These are phyloP conservation scores for Myioborus melanocephalus DNA, from an alignment of 2,797 vertebrate genomes.

Conservation along the genomic window DNA sequence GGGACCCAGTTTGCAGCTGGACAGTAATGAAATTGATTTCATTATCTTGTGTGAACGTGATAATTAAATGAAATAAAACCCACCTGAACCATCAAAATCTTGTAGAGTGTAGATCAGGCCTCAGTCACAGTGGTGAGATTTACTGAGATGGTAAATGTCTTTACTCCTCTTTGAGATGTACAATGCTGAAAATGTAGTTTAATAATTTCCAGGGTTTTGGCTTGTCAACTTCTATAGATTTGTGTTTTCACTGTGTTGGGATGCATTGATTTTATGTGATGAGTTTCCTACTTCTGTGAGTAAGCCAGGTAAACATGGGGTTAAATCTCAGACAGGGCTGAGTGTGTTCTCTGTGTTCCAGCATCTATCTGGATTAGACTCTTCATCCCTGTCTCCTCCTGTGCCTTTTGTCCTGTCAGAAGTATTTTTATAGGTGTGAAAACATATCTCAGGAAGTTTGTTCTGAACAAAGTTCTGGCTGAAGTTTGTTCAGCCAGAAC, in stretches of 20 bases:
- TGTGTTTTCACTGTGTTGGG: background rate
- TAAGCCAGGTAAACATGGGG: background rate
- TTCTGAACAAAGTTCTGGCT: too few relatives aligned
- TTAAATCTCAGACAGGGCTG: background rate
- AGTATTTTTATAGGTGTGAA: background rate
- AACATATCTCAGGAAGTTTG: rapidly evolving
- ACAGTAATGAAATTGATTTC: background rate
- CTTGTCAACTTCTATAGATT: background rate
- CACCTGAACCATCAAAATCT: background rate
- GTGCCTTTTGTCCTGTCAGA: background rate
- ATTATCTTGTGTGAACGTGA: background rate
- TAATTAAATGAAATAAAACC: background rate
- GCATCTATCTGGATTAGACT: background rate
- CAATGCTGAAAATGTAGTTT: background rate
- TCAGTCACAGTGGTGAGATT: background rate
- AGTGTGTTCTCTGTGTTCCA: background rate
- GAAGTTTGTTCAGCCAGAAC: background rate
- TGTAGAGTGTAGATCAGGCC: background rate
- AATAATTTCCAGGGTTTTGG: background rate
- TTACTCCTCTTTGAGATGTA: background rate
- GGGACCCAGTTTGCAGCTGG: background rate
- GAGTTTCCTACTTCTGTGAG: background rate
- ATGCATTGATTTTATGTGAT: background rate
- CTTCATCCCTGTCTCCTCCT: background rate
- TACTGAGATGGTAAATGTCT: background rate